Evolutionary conservation across 2,113 vertebrate species (phyloP), one percentile per base, ranked within the genome.

Genomic region (Zapus hudsonius): DNA sequence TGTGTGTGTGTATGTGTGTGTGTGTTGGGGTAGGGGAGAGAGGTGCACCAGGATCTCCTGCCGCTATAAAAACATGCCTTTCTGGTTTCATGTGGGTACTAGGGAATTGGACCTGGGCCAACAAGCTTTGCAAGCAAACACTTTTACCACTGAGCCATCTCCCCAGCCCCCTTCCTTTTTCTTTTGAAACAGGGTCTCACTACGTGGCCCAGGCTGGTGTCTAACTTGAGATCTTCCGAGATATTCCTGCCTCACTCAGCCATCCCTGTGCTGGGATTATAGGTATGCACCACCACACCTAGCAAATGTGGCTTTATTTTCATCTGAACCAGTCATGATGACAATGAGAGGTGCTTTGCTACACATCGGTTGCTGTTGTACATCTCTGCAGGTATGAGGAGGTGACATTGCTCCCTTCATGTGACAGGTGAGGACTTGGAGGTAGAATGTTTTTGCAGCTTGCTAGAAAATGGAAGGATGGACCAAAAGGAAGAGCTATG

Each of bases 401-500:
- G 11, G 25, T 38, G 38, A 3, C 7, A 6, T 5, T 25, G 72
- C 59, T 10, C 4, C 55, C 15, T 11, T 8, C 36, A 12, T 44
- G 31, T 38, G 47, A 31, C 16, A 42, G 74, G n/a, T 0, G 27
- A 36, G 63, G 38, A 47, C 20, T 3, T 2, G 0, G 33, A 42
- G 59, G 40, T 7, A 55, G 29, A 66, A 70, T 2, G 22, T 36
- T 13, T 23, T 1, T 8, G 12, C 0, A 12, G 29, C 19, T 20
- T 63, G 16, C 0, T 47, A 31, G 55, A 7, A 64, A 33, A 19
- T n/a, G 25, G 52, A 66, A 27, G 29, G 2, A 27, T 5, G 6
- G 31, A 23, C 31, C 22, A 11, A 4, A 40, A 47, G 23, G 19
- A 17, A 2, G 13, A 0, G 0, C 2, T 52, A n/a, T 3, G 13